These are phyloP conservation scores for Phytoseiulus persimilis DNA, from an alignment of 2,888 invertebrate species.

Conservation along the genomic window DNA sequence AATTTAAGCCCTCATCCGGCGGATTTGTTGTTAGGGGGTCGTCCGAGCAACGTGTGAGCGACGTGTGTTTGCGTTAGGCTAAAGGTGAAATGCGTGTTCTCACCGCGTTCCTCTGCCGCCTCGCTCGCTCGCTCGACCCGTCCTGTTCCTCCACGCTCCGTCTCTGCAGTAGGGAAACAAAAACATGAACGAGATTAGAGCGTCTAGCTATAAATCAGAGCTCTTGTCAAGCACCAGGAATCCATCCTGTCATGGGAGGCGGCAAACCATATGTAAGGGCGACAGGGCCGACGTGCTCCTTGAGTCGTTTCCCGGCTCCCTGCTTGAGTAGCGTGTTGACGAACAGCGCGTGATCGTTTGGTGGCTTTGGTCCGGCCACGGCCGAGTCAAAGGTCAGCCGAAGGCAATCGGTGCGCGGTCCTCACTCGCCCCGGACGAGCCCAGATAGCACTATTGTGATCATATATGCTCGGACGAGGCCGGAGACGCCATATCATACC, in stretches of 20 bases:
- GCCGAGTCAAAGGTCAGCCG: neutral
- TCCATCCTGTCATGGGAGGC: neutral
- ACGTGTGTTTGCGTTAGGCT: neutral
- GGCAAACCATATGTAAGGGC: neutral
- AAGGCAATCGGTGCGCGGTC: neutral
- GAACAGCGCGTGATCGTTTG: neutral
- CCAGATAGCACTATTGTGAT: neutral
- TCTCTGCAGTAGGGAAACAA: neutral
- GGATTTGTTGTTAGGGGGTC: neutral
- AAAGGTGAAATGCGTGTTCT: neutral
- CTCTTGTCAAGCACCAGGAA: neutral
- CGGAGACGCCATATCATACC: neutral
- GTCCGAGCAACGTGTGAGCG: neutral
- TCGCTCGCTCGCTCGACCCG: neutral
- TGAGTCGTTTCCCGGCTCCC: neutral
- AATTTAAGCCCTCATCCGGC: neutral
- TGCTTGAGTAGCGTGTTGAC: neutral
- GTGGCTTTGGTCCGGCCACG: neutral
- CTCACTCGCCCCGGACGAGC: neutral
- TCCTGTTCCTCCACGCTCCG: neutral
- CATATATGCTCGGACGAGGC: neutral
- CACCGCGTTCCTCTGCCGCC: neutral
- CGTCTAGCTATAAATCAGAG: neutral
- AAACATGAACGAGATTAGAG: neutral
- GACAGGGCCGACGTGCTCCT: neutral